These are phyloP conservation scores for Dromius quadrimaculatus DNA, from an alignment of 2,888 invertebrate species.

Conservation along the genomic window DNA sequence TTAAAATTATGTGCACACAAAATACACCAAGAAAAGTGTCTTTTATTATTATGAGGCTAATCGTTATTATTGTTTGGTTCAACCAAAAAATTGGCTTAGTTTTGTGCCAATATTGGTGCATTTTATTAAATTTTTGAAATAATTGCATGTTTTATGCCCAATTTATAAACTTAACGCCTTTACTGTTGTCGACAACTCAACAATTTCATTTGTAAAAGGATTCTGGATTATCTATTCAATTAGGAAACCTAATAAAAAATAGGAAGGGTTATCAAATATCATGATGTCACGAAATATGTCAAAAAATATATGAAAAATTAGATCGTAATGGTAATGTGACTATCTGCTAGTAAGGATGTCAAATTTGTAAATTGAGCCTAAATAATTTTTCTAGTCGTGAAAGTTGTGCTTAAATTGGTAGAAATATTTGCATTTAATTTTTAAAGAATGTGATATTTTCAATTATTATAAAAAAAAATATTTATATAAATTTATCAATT, in stretches of 20 bases:
- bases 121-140: conserved; percentile 29
- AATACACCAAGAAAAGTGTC: conserved; percentile 65
- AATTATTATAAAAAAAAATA: conserved; percentile 50
- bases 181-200: too few species aligned
- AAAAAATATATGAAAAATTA: too few species aligned
- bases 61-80: conserved; percentile 23
- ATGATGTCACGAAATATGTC: too few species aligned
- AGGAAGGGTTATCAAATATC: too few species aligned
- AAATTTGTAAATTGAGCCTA: too few species aligned
- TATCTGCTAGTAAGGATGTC: too few species aligned
- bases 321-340: too few species aligned
- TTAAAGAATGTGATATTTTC: conserved; percentile 49
- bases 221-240: too few species aligned
- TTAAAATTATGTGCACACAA: conserved; percentile 57
- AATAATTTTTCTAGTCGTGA: conserved; percentile 39
- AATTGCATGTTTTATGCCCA: too few species aligned
- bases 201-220: too few species aligned
- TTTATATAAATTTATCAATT: conserved; percentile 64
- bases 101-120: conserved; percentile 41
- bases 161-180: too few species aligned
- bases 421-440: conserved; percentile 39
- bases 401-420: conserved; percentile 51
- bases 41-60: conserved; percentile 56
- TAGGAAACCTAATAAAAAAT: too few species aligned
- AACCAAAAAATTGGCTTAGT: neutral